phyloP scores from a whole-genome alignment of 2,113 vertebrate genomes.

The Lanius collurio region DNA sequence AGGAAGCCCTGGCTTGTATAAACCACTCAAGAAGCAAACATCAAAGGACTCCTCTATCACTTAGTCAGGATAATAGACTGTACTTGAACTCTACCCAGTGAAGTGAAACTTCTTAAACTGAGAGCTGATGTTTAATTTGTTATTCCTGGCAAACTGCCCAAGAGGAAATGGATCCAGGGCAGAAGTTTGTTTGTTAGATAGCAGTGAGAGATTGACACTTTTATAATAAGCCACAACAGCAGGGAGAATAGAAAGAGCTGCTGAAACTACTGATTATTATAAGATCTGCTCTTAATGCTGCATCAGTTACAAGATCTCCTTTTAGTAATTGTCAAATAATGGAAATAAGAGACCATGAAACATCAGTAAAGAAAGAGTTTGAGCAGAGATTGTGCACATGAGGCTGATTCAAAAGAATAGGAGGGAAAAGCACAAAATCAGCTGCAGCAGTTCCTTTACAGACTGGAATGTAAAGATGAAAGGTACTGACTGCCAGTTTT shows the following conservation, averaged over 20 bases:
- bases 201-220: conserved; percentile 59
- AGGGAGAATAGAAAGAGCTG: conserved; percentile 36
- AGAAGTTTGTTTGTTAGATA: conserved; percentile 63
- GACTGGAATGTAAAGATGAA: not conserved
- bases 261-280: conserved; percentile 23
- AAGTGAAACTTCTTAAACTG: conserved; percentile 75
- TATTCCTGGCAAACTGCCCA: conserved; percentile 76
- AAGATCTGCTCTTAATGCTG: conserved; percentile 2
- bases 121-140: conserved; percentile 72
- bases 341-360: conserved; percentile 13
- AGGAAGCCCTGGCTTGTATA: conserved; percentile 57
- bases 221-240: conserved; percentile 50
- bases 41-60: conserved; percentile 77
- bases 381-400: not conserved
- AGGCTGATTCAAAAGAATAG: not conserved
- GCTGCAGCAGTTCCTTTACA: not conserved
- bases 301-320: not conserved
- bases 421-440: not conserved
- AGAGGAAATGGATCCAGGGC: conserved; percentile 67
- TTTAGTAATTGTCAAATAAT: conserved; percentile 49
- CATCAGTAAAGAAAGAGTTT: not conserved
- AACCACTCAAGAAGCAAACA: conserved; percentile 68
- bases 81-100: conserved; percentile 67
- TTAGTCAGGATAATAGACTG: conserved; percentile 69
- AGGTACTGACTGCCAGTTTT: conserved; percentile 8